A percentile compares a stretch with the other conserved stretches of the same genome.
Evolutionary conservation across 2,113 vertebrate genomes (phyloP).

Genomic region (Acrocephalus kingi): DNA sequence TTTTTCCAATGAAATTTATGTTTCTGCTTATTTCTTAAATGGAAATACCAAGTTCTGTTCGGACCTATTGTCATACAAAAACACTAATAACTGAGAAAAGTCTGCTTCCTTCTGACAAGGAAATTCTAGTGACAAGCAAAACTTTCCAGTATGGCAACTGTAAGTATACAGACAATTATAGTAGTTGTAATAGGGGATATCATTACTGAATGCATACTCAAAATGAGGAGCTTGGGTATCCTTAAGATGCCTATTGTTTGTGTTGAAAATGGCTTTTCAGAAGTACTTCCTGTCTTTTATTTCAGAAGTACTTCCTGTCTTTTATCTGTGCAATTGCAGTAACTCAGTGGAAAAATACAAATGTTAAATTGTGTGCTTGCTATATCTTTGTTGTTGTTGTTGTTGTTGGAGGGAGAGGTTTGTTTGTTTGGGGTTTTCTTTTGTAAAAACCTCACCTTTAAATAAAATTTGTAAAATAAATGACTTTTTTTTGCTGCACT

Average conservation of each 20-base stretch:
- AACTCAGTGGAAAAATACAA: not conserved
- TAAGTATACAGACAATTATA: not conserved
- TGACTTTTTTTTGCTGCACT: not conserved
- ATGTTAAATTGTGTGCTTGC: not conserved
- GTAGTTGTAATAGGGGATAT: not conserved
- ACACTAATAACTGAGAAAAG: not conserved
- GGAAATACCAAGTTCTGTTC: not conserved
- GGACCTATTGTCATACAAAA: not conserved
- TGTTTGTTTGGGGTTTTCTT: not conserved
- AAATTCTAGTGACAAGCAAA: not conserved
- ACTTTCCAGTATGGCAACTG: not conserved
- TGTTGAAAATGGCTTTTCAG: not conserved
- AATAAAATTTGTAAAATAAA: not conserved
- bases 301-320: not conserved
- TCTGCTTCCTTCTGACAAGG: not conserved
- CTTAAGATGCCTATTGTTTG: not conserved
- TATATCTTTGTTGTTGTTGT: not conserved
- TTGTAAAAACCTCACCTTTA: not conserved
- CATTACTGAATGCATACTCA: not conserved
- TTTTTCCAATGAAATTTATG: not conserved
- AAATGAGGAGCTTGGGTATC: not conserved
- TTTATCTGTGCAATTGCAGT: not conserved
- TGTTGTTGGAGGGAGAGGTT: rapidly evolving
- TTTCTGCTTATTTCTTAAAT: not conserved
- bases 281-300: not conserved